Base-by-base conservation (phyloP, 2,888 invertebrate genomes). In the Nemurella pictetii region DNA sequence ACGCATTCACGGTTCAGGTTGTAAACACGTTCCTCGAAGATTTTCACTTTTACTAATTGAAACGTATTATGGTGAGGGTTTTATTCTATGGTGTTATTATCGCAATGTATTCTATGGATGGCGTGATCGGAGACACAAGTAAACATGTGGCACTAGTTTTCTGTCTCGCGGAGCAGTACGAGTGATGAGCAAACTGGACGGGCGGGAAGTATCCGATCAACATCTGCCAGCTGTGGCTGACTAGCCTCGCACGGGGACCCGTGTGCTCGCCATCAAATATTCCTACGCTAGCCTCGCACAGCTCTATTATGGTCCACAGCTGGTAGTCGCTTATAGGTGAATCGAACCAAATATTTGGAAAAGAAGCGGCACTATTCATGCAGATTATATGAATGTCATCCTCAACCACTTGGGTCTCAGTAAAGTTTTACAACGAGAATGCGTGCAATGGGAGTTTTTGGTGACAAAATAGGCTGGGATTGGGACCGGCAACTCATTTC, bases 161-260 rank as follows among this genome's bases (percentile, higher is more conserved):
- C 35, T 72, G n/a, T 74, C 12, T 36, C 84, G 78, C 80, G 74
- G 26, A 36, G 28, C 36, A 74, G 84, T 81, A 85, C 83, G 86
- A 84, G 85, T 55, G 85, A 72, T 30, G 30, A 30, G 85, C 78
- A 26, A 80, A 83, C 82, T 80, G 86, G 85, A 84, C 84, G 85
- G 86, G 86, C 87, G 87, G 86, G 86, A 86, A 87, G 86, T 85
- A 83, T 78, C 86, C 84, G 86, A 86, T 86, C 85, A 84, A 84
- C 86, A 86, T 87, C 87, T 87, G 86, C 86, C 86, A 86, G 86
- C 86, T 87, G 83, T 85, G 83, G 78, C n/a, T 25, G n/a, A 15
- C 74, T 81, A 81, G 32, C 74, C 83, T 82, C 77, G 20, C 25
- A 15, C 35, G 55, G 83, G 78, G 28, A 15, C 28, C 26, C 30